Evolutionary conservation across 2,888 invertebrate species (phyloP).

Genomic region (Aspidiotus rigidus): DNA sequence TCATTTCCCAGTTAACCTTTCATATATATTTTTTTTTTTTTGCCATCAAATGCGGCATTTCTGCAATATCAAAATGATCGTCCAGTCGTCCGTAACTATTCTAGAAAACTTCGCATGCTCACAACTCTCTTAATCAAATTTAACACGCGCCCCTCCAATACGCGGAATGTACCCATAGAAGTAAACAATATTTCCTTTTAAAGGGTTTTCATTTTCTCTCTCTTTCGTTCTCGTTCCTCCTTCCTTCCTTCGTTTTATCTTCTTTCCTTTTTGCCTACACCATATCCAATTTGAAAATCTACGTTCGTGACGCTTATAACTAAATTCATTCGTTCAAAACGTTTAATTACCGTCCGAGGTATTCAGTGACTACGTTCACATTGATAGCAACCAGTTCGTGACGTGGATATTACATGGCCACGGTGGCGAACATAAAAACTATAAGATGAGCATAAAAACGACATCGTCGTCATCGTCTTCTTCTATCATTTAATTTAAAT

Average conservation of each 20-base stretch:
- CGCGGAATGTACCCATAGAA: background rate
- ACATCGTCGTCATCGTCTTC: slow-evolving; percentile 33
- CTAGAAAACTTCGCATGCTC: no score
- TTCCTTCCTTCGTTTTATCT: background rate
- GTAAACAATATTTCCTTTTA: background rate
- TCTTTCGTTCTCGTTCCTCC: slow-evolving; percentile 1
- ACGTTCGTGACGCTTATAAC: slow-evolving; percentile 25
- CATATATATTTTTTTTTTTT: no score
- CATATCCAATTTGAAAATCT: slow-evolving; percentile 8
- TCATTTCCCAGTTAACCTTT: no score
- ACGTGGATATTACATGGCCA: slow-evolving; percentile 33
- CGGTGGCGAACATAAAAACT: slow-evolving; percentile 22
- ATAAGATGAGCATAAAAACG: slow-evolving; percentile 31
- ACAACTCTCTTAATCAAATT: slow-evolving; percentile 14
- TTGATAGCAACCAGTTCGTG: slow-evolving; percentile 32
- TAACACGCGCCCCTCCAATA: background rate
- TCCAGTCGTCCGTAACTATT: no score
- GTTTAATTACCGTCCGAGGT: slow-evolving; percentile 31
- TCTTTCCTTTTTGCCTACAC: background rate
- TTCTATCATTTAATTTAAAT: slow-evolving; percentile 34
- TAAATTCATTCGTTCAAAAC: slow-evolving; percentile 30
- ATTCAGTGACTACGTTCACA: slow-evolving; percentile 31
- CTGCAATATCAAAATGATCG: no score
- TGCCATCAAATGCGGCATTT: no score
- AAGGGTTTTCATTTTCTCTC: background rate